These are phyloP conservation scores for Desoria tigrina DNA, from an alignment of 2,888 invertebrate genomes.

Conservation along the genomic window DNA sequence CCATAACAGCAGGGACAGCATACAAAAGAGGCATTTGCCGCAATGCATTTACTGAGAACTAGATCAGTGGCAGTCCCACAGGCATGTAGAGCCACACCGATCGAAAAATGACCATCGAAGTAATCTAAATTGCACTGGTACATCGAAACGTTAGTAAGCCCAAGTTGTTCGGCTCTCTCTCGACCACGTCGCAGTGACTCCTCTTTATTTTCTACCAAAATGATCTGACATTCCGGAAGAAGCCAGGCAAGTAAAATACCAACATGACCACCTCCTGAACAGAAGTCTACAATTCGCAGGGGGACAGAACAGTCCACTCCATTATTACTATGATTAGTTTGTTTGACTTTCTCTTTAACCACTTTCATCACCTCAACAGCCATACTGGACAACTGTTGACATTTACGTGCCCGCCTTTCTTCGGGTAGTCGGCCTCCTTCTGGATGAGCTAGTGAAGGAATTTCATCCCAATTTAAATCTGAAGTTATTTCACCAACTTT, in stretches of 20 bases:
- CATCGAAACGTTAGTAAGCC: constrained; percentile 72
- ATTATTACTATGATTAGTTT: constrained; percentile 57
- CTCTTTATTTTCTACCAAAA: constrained; percentile 89
- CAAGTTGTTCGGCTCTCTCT: constrained; percentile 67
- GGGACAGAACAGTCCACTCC: background rate
- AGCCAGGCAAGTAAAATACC: constrained; percentile 81
- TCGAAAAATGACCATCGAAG: constrained; percentile 72
- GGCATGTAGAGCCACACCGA: constrained; percentile 88
- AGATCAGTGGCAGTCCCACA: constrained; percentile 94
- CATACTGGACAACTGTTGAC: constrained; percentile 83
- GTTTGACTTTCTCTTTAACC: constrained; percentile 57
- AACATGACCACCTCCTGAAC: constrained; percentile 90
- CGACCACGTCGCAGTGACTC: constrained; percentile 76
- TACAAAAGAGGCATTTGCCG: constrained; percentile 74
- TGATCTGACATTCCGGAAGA: constrained; percentile 73
- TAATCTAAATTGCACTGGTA: constrained; percentile 89
- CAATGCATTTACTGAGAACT: constrained; percentile 79
- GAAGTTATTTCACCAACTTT: constrained; percentile 26
- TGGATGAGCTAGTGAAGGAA: constrained; percentile 76
- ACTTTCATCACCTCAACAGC: constrained; percentile 73
- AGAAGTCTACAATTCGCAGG: constrained; percentile 85
- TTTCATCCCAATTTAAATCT: constrained; percentile 65
- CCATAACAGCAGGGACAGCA: constrained; percentile 95
- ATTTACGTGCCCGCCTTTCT: constrained; percentile 73
- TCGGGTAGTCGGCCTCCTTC: constrained; percentile 76